These are phyloP conservation scores for Parus major DNA, from an alignment of 2,113 vertebrate species.

Conservation along the genomic window DNA sequence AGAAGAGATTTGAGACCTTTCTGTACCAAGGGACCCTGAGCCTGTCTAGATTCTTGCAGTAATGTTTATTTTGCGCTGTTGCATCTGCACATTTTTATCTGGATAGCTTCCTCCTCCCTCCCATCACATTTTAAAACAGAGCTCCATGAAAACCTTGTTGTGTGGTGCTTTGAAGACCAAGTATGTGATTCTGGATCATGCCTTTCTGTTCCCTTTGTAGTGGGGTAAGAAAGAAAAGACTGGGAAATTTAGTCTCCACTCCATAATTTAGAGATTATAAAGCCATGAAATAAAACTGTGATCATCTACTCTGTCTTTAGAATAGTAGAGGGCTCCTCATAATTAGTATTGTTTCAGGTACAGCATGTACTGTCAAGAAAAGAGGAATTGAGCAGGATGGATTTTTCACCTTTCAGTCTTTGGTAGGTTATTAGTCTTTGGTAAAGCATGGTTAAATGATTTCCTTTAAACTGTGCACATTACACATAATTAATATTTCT, in stretches of 20 bases:
- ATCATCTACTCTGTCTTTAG: neutral
- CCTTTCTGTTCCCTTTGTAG: neutral
- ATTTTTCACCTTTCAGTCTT: neutral
- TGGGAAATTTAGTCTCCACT: neutral
- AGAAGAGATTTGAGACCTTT: neutral
- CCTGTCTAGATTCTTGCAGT: neutral
- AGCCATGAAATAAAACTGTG: neutral
- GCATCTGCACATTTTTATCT: neutral
- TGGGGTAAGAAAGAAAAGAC: neutral
- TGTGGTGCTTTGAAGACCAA: neutral
- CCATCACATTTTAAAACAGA: neutral
- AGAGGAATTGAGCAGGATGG: neutral
- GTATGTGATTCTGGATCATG: rapidly evolving
- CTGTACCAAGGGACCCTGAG: neutral
- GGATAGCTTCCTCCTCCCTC: neutral
- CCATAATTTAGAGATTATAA: neutral
- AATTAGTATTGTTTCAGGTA: neutral
- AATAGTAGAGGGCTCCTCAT: neutral
- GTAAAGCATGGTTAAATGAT: neutral
- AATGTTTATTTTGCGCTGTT: neutral
- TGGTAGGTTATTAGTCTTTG: neutral
- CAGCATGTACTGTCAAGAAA: neutral
- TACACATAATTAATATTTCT: neutral
- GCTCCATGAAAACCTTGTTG: rapidly evolving
- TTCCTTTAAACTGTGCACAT: neutral